Base-by-base conservation (phyloP, 2,888 invertebrate species). In the Helobdella robusta region DNA sequence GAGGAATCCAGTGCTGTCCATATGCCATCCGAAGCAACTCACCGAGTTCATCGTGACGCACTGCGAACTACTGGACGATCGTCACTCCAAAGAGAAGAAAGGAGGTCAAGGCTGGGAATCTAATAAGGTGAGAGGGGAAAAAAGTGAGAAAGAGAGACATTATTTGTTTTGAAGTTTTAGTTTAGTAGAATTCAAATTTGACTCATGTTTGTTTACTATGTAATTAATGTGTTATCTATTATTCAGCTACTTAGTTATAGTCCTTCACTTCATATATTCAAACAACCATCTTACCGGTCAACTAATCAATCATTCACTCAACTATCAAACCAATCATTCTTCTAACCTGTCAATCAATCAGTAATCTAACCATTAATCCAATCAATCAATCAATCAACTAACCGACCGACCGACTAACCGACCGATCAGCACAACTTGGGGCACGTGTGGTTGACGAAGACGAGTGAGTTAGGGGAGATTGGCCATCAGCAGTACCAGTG, bases 31-130 rank as follows among this genome's bases (percentile, higher is more conserved):
- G 0, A 92, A 90, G 77, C 91, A 93, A 75, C 80, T 97, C 68
- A 85, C 87, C 0, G 91, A 95, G 78, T 98, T 89, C 77, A 85
- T 90, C 73, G 90, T 98, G 0, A 91, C 98, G 89, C 90, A 98
- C 76, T 86, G 91, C 67, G 95, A 95, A 73, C 83, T 85, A 50
- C 84, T 91, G 20, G 83, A 84, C 70, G 68, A 66, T 54, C 68
- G 65, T 40, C 69, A 91, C 73, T 85, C 61, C 25, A 66, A 65
- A 11, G 71, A 69, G 46, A 66, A 68, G 77, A 89, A 89, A 0
- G 94, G 93, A 0, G n/a, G n/a, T n/a, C 91, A 91, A 82, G 92
- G 93, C 1, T 83, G 85, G 63, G 83, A 92, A 65, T 93, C 94
- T 0, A 84, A 83, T 66, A 90, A 88, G 80, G 85, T 65, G 32